phyloP scores from a whole-genome alignment of 2,888 invertebrate genomes.

The Drosophila dives region DNA sequence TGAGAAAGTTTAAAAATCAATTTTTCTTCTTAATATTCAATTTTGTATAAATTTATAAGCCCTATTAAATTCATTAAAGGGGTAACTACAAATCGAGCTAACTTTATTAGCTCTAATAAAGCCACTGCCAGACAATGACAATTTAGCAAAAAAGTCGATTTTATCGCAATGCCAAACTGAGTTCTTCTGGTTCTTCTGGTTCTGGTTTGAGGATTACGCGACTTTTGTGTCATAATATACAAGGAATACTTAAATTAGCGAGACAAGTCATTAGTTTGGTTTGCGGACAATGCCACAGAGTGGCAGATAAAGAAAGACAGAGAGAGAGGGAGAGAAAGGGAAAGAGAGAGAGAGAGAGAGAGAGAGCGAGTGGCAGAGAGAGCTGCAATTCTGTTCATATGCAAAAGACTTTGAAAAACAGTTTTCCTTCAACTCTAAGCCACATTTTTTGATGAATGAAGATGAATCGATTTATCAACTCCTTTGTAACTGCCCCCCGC shows the following conservation, averaged over 20 bases:
- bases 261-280: conserved; percentile 35
- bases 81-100: background rate
- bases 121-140: background rate
- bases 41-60: background rate
- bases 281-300: background rate
- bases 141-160: background rate
- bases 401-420: background rate
- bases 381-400: background rate
- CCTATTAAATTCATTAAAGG: background rate
- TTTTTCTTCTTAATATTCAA: no score
- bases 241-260: conserved; percentile 23
- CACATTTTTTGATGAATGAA: no score
- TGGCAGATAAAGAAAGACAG: background rate
- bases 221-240: conserved; percentile 29
- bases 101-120: background rate
- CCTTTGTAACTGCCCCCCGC: background rate
- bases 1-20: no score
- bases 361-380: background rate
- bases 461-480: background rate
- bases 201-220: conserved; percentile 2
- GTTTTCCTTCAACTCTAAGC: background rate
- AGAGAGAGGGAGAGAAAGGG: background rate
- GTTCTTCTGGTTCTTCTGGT: background rate
- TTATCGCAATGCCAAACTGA: conserved; percentile 2
- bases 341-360: background rate